Percentiles rank a stretch among this genome's conserved stretches.
Conservation (phyloP, 2,888 invertebrate genomes). For the Mesorhabditis spiculigera region DNA sequence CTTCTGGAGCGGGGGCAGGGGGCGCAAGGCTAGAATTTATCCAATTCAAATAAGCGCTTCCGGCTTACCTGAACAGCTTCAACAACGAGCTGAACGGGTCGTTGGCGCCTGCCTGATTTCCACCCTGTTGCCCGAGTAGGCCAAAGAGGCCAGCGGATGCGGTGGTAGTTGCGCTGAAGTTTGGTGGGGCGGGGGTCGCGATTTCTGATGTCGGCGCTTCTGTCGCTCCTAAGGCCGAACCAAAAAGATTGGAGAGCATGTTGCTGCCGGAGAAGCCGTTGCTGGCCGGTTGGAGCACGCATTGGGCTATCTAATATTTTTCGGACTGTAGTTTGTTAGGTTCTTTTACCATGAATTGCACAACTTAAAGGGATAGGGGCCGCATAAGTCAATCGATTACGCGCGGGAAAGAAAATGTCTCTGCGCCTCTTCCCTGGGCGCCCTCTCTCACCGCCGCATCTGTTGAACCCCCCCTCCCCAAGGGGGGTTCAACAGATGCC, state of each 20-base stretch:
- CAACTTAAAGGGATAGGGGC: no score
- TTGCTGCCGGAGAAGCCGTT: not conserved
- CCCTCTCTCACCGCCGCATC: no score
- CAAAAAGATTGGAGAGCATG: not conserved
- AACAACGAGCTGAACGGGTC: not conserved
- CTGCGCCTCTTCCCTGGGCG: no score
- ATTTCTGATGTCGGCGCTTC: not conserved
- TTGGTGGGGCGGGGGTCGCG: not conserved
- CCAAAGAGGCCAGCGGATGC: not conserved
- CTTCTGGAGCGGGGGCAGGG: slow-evolving; percentile 13
- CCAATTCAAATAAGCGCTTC: not conserved
- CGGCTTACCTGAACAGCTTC: not conserved
- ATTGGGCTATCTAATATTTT: slow-evolving; percentile 29
- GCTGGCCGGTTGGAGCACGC: slow-evolving; percentile 16
- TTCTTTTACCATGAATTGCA: no score
- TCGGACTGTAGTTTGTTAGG: no score
- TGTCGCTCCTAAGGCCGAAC: not conserved
- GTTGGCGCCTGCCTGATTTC: not conserved
- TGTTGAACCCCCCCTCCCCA: no score
- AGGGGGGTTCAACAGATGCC: no score
- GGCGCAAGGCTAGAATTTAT: slow-evolving; percentile 7
- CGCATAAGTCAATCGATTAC: no score
- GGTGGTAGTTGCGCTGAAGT: not conserved
- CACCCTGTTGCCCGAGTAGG: not conserved
- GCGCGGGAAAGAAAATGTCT: no score